These are phyloP conservation scores for Rhingia campestris DNA, from an alignment of 2,888 invertebrate genomes.

Conservation along the genomic window DNA sequence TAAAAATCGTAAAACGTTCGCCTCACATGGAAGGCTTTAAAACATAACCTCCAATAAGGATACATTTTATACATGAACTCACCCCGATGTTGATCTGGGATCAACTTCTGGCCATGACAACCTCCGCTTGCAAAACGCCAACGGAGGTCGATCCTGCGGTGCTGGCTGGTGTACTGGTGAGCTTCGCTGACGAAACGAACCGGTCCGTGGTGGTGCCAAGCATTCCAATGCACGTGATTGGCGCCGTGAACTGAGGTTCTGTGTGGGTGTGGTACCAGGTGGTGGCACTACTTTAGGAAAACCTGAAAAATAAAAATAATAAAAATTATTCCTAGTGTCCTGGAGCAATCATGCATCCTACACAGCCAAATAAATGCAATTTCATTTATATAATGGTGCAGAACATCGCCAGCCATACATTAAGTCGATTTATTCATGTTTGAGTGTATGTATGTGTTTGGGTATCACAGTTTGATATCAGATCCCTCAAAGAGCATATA, in stretches of 20 bases:
- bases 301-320: conserved; percentile 81
- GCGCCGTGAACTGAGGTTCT: conserved; percentile 79
- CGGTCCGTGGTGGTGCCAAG: conserved; percentile 85
- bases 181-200: conserved; percentile 84
- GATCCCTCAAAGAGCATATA: not conserved
- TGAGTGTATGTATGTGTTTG: not conserved
- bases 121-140: conserved; percentile 90
- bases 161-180: conserved; percentile 82
- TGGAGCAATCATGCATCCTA: not conserved
- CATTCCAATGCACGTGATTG: conserved; percentile 87
- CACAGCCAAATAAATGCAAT: not conserved
- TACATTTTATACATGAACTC: conserved; percentile 80
- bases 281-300: conserved; percentile 90
- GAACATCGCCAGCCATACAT: conserved; percentile 19
- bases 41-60: no score
- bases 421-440: conserved; percentile 9
- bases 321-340: not conserved
- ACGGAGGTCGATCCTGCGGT: conserved; percentile 87
- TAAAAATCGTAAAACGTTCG: no score
- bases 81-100: conserved; percentile 92
- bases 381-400: not conserved
- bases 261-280: conserved; percentile 85
- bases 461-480: not conserved
- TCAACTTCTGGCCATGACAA: conserved; percentile 94
- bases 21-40: no score